Evolutionary conservation across 2,113 vertebrate genomes (phyloP).

Genomic region (Pluvialis apricaria): DNA sequence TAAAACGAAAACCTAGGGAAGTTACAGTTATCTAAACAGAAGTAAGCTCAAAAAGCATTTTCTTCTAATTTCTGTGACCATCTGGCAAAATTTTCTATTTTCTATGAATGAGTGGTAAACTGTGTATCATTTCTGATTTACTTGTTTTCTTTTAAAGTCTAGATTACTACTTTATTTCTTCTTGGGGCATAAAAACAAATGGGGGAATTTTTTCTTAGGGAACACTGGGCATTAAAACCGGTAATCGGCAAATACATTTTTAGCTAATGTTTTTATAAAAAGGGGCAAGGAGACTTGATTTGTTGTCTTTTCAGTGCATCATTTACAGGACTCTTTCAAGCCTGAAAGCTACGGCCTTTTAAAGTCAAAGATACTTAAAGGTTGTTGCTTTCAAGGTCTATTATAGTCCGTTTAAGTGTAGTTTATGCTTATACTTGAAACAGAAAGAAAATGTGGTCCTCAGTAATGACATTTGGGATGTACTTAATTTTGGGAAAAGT

Average conservation of each 20-base stretch:
- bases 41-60: background rate
- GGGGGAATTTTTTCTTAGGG: background rate
- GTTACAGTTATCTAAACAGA: constrained; percentile 80
- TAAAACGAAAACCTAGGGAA: constrained; percentile 83
- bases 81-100: background rate
- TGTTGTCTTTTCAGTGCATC: background rate
- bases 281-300: background rate
- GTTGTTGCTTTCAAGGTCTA: background rate
- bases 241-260: background rate
- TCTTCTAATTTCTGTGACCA: background rate
- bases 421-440: background rate
- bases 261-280: background rate
- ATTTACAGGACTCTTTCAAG: background rate
- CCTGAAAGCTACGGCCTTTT: background rate
- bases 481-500: background rate
- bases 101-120: background rate
- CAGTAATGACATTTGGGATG: background rate
- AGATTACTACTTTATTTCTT: background rate
- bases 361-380: background rate
- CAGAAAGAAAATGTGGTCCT: background rate
- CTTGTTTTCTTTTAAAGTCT: background rate
- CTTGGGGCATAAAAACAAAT: background rate
- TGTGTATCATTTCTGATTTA: background rate
- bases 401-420: background rate
- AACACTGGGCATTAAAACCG: background rate